Evolutionary conservation across 2,888 invertebrate species (phyloP), one percentile per base, ranked within the genome.

Genomic region (Ormyrus nitidulus): DNA sequence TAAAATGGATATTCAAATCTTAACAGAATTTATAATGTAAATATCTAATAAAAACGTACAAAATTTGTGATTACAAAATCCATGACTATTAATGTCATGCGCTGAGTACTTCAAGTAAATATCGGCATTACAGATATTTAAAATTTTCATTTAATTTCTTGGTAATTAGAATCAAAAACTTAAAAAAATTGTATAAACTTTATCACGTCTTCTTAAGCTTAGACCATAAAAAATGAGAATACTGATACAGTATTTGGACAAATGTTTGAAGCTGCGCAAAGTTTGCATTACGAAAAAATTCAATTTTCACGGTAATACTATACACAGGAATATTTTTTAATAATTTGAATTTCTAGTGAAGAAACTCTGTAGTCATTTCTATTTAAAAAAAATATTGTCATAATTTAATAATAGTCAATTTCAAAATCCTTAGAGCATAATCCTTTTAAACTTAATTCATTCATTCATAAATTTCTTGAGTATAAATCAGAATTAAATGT

Each of bases 211-310:
- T 34, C 34, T 80, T 81, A 79, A 10, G 34, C 71, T 71, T 73
- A 74, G 58, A 83, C 48, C 61, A 76, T 78, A 64, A 75, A 81
- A 81, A 80, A 77, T 81, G 74, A 84, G 85, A 89, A 89, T 89
- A 89, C 89, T 89, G 89, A 86, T 85, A 84, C 84, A 85, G 82
- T 85, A 86, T 85, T 84, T 85, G 83, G 84, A 86, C 82, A 83
- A 84, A 85, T 81, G 84, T 82, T 82, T 81, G 85, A 86, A 86
- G 86, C 84, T 86, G 85, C 85, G 85, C 84, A 84, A 85, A 84
- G 83, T 82, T 72, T 70, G 54, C 13, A 79, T 70, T 65, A 66
- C 53, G 59, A 59, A n/a, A 68, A 80, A 72, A 56, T 56, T 64
- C 11, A 66, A 51, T 68, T 76, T 66, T 76, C 11, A 64, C 53